A percentile compares a stretch with the other conserved stretches of the same genome.
Evolutionary conservation across 2,797 vertebrate species (phyloP).

Genomic region (Sebastes iracundus): DNA sequence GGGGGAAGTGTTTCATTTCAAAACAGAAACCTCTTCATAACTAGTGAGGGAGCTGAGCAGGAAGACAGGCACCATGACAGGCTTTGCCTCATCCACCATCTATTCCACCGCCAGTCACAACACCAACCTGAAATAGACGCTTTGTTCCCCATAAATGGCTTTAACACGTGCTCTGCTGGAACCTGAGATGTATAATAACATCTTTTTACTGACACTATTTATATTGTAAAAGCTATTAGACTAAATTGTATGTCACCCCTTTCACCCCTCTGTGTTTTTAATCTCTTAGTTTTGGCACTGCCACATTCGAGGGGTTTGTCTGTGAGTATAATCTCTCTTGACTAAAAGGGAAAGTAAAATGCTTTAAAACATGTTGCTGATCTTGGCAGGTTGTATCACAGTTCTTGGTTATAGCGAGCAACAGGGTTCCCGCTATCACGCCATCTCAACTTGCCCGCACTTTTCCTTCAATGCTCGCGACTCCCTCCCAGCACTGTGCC

Average conservation of each 20-base stretch:
- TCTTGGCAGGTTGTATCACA: conserved; percentile 76
- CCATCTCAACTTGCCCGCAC: conserved; percentile 68
- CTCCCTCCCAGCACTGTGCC: conserved; percentile 41
- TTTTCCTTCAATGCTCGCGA: conserved; percentile 47
- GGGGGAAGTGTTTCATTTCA: conserved; percentile 39
- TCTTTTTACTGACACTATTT: conserved; percentile 60
- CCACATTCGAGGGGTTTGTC: conserved; percentile 46
- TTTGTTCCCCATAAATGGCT: conserved; percentile 57
- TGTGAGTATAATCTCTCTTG: conserved; percentile 67
- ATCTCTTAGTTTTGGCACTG: conserved; percentile 53
- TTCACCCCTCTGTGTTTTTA: conserved; percentile 34
- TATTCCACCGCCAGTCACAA: conserved; percentile 50
- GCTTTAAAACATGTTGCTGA: conserved; percentile 76
- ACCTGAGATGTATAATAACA: conserved; percentile 60
- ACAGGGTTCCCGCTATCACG: conserved; percentile 69
- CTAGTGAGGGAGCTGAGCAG: not conserved
- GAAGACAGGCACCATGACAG: conserved; percentile 26
- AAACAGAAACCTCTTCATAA: conserved; percentile 30
- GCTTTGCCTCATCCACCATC: conserved; percentile 27
- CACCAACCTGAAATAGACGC: conserved; percentile 48
- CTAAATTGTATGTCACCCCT: conserved; percentile 53
- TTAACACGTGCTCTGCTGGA: conserved; percentile 53
- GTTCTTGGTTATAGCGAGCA: conserved; percentile 50
- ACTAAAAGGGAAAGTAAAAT: conserved; percentile 67
- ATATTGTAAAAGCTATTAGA: conserved; percentile 60